Percentiles rank a stretch among this genome's conserved stretches.
These are phyloP conservation scores for Coracias cyanogaster DNA, from an alignment of 2,797 vertebrate genomes.

Conservation along the genomic window DNA sequence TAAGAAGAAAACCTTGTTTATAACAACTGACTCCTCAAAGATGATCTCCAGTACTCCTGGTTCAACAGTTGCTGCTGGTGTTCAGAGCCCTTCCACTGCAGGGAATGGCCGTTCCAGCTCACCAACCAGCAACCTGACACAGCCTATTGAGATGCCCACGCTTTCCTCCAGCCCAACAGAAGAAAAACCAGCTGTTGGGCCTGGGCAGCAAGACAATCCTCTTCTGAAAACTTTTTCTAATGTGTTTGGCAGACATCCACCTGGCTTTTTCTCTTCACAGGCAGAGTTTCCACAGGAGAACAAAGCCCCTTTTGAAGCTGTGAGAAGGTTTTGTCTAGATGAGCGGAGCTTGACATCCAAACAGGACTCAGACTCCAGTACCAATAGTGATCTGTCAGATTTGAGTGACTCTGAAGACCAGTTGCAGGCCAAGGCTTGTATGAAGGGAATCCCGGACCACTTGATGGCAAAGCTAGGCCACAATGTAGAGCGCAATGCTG, in stretches of 20 bases:
- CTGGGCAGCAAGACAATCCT: slow-evolving; percentile 80
- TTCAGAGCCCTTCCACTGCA: slow-evolving; percentile 81
- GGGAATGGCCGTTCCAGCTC: slow-evolving; percentile 83
- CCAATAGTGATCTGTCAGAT: slow-evolving; percentile 97
- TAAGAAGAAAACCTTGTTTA: slow-evolving; percentile 91
- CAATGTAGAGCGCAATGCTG: slow-evolving; percentile 78
- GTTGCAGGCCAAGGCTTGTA: slow-evolving; percentile 84
- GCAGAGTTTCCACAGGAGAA: slow-evolving; percentile 80
- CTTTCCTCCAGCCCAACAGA: slow-evolving; percentile 86
- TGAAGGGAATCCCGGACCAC: slow-evolving; percentile 84
- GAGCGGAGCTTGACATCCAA: slow-evolving; percentile 91
- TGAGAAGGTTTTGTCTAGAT: slow-evolving; percentile 93
- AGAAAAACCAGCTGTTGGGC: slow-evolving; percentile 81
- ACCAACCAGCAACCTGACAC: slow-evolving; percentile 78
- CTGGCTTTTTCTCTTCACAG: slow-evolving; percentile 81
- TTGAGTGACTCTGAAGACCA: slow-evolving; percentile 95
- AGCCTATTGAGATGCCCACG: slow-evolving; percentile 87
- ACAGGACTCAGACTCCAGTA: slow-evolving; percentile 95
- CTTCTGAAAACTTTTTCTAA: slow-evolving; percentile 83
- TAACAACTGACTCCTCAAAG: slow-evolving; percentile 92
- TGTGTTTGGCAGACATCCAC: slow-evolving; percentile 83
- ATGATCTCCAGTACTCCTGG: slow-evolving; percentile 86
- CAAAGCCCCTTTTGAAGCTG: slow-evolving; percentile 88
- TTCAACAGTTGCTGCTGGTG: slow-evolving; percentile 75
- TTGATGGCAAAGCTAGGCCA: slow-evolving; percentile 82